These are phyloP conservation scores for Rynchops niger DNA, from an alignment of 2,113 vertebrate species.

Conservation along the genomic window DNA sequence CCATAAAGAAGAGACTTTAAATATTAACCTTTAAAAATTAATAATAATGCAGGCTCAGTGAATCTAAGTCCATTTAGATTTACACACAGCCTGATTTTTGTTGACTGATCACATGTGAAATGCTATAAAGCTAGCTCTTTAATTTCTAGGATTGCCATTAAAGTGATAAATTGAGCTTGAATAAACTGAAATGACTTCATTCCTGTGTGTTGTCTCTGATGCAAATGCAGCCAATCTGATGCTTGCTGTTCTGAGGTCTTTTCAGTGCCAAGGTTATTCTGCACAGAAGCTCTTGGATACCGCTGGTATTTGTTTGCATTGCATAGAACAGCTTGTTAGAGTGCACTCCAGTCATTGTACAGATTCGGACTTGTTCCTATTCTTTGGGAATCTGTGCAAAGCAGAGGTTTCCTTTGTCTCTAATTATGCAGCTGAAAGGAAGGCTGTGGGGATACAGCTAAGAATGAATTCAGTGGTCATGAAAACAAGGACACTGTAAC, in stretches of 20 bases:
- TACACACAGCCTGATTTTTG: neutral
- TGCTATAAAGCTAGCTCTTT: neutral
- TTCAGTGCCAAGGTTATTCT: conserved; percentile 48
- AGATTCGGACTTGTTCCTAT: conserved; percentile 16
- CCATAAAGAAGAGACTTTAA: neutral
- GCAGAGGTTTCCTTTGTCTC: conserved; percentile 28
- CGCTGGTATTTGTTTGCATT: conserved; percentile 23
- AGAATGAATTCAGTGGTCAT: neutral
- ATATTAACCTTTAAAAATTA: conserved; percentile 9
- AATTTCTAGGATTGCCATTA: conserved; percentile 8
- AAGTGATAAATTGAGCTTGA: conserved; percentile 16
- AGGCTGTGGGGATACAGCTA: neutral
- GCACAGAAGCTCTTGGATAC: conserved; percentile 25
- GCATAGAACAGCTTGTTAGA: conserved; percentile 24
- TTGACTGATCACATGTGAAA: neutral
- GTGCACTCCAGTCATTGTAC: neutral
- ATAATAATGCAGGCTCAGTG: neutral
- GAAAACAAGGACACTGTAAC: neutral
- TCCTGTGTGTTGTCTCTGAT: conserved; percentile 10
- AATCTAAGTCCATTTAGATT: neutral
- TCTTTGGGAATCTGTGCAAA: neutral
- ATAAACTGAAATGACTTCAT: neutral
- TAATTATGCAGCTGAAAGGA: neutral
- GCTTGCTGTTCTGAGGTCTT: neutral
- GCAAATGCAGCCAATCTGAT: neutral